A percentile compares a stretch with the other conserved stretches of the same genome.
Conservation (phyloP, 2,888 invertebrate species). For the Osedax fenrisi region DNA sequence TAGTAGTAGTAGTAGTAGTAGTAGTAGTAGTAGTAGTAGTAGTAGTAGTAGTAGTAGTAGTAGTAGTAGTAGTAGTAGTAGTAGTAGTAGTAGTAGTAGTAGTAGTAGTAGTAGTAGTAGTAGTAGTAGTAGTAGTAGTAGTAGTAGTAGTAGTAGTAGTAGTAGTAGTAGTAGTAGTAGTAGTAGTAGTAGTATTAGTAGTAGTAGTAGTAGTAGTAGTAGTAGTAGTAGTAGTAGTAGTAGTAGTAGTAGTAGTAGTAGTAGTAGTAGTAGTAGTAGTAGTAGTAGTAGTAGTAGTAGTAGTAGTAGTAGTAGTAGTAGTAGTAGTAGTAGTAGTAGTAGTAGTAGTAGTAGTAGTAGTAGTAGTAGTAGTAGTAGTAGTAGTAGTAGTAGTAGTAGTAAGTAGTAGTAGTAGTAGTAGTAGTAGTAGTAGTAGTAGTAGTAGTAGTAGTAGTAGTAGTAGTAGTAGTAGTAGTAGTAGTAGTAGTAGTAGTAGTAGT, state of each 20-base stretch:
- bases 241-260: too few relatives aligned
- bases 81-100: not conserved
- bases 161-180: not conserved
- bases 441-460: not conserved
- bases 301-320: constrained; percentile 3
- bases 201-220: constrained; percentile 6
- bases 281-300: not conserved
- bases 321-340: not conserved
- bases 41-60: not conserved
- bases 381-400: not conserved
- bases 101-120: not conserved
- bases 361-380: not conserved
- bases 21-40: not conserved
- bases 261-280: not conserved
- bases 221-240: too few relatives aligned
- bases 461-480: not conserved
- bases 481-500: not conserved
- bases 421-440: not conserved
- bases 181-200: too few relatives aligned
- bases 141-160: not conserved
- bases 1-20: not conserved
- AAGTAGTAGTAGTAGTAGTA: too few relatives aligned
- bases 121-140: not conserved
- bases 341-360: not conserved
- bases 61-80: not conserved